These are phyloP conservation scores for Conops quadrifasciatus DNA, from an alignment of 2,888 invertebrate genomes.

Conservation along the genomic window DNA sequence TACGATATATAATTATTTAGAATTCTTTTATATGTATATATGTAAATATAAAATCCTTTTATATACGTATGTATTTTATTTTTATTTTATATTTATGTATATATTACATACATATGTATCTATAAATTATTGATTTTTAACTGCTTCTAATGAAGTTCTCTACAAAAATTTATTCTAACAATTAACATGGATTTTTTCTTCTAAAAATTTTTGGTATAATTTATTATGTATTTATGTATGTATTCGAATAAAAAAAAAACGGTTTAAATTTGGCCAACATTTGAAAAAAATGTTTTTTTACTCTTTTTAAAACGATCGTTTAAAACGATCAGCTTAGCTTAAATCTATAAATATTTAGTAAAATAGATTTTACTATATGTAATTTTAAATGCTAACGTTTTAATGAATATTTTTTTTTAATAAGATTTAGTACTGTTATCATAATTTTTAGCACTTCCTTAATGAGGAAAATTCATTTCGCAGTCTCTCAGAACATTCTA, in stretches of 20 bases:
- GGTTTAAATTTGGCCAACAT: conserved; percentile 29
- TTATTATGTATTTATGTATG: conserved; percentile 4
- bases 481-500: too few relatives aligned
- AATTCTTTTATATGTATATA: background rate
- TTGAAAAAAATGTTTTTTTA: background rate
- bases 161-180: conserved; percentile 6
- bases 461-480: too few relatives aligned
- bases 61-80: background rate
- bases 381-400: too few relatives aligned
- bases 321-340: too few relatives aligned
- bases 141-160: background rate
- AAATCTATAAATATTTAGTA: too few relatives aligned
- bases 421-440: too few relatives aligned
- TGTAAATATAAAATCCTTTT: background rate
- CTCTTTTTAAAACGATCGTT: too few relatives aligned
- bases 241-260: background rate
- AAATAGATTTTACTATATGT: too few relatives aligned
- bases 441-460: too few relatives aligned
- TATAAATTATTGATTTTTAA: conserved; percentile 4
- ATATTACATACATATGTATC: background rate
- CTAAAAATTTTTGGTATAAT: conserved; percentile 10
- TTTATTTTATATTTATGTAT: background rate
- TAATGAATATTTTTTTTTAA: too few relatives aligned
- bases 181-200: background rate
- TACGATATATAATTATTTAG: too few relatives aligned